Percentiles rank a stretch among this genome's conserved stretches.
Conservation (phyloP, 2,113 vertebrate genomes). For the Pogonocichla stellata region DNA sequence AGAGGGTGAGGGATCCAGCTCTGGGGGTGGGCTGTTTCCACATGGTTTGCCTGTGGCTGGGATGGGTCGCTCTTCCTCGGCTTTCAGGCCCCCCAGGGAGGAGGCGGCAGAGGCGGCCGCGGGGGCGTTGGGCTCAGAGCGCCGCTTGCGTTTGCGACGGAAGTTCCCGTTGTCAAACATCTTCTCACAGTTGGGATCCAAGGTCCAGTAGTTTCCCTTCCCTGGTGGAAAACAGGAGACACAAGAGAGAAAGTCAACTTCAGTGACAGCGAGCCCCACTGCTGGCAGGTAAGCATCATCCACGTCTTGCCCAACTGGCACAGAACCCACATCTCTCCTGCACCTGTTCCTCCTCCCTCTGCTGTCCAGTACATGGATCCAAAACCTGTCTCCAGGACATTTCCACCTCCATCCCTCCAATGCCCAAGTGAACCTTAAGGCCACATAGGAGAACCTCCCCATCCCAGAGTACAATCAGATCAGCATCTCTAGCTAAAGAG, state of each 20-base stretch:
- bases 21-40: constrained; percentile 77
- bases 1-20: constrained; percentile 82
- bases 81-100: constrained; percentile 69
- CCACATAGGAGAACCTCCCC: rapidly evolving
- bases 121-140: constrained; percentile 78
- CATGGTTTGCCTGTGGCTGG: constrained; percentile 46
- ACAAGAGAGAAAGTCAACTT: not conserved
- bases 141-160: constrained; percentile 91
- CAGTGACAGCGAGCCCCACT: not conserved
- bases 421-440: not conserved
- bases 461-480: not conserved
- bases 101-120: not conserved
- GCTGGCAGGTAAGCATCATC: not conserved
- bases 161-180: constrained; percentile 99
- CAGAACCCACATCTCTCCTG: not conserved
- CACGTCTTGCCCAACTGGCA: rapidly evolving
- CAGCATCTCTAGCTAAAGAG: not conserved
- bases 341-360: not conserved
- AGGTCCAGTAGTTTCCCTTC: constrained; percentile 98
- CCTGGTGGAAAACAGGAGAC: constrained; percentile 71
- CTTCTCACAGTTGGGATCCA: constrained; percentile 99
- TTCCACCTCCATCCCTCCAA: rapidly evolving
- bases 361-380: not conserved
- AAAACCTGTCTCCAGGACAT: not conserved
- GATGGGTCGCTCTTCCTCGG: constrained; percentile 75